Evolutionary conservation across 2,113 vertebrate species (phyloP).

Genomic region (Sebastes schlegelii): DNA sequence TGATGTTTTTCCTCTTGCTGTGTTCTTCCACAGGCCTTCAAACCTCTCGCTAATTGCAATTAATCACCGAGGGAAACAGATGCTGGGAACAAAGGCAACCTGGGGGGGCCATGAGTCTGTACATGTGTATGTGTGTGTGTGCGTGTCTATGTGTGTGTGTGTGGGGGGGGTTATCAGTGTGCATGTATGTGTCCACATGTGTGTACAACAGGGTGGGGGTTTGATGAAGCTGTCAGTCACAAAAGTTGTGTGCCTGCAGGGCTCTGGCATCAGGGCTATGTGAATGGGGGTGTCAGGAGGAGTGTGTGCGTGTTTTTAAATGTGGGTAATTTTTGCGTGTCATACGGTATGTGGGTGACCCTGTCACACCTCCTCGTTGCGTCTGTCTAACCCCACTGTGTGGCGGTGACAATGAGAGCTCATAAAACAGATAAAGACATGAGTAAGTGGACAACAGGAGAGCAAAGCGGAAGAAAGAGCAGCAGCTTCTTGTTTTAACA

Average conservation of each 20-base stretch:
- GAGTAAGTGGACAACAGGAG: conserved; percentile 8
- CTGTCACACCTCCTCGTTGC: conserved; percentile 53
- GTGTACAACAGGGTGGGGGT: conserved; percentile 76
- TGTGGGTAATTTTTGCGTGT: conserved; percentile 21
- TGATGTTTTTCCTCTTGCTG: conserved; percentile 93
- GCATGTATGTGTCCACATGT: conserved; percentile 25
- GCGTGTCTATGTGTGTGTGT: background rate
- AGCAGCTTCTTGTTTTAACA: conserved; percentile 15
- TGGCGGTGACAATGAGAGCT: conserved; percentile 41
- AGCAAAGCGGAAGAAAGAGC: background rate
- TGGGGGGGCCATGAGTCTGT: conserved; percentile 79
- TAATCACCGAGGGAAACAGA: conserved; percentile 99
- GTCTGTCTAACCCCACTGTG: conserved; percentile 64
- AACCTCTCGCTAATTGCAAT: conserved; percentile 98
- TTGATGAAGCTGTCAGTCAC: conserved; percentile 90
- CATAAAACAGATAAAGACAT: conserved; percentile 45
- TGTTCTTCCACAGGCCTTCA: conserved; percentile 97
- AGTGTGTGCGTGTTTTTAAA: conserved; percentile 9
- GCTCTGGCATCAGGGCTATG: conserved; percentile 46
- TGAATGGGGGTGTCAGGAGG: conserved; percentile 14
- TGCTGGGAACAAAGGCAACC: conserved; percentile 94
- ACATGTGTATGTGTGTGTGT: conserved; percentile 61
- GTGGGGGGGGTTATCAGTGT: conserved; percentile 20
- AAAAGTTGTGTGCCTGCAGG: conserved; percentile 57
- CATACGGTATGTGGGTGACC: conserved; percentile 55